Evolutionary conservation across 2,113 vertebrate genomes (phyloP).

Genomic region (Malurus cyaneus): DNA sequence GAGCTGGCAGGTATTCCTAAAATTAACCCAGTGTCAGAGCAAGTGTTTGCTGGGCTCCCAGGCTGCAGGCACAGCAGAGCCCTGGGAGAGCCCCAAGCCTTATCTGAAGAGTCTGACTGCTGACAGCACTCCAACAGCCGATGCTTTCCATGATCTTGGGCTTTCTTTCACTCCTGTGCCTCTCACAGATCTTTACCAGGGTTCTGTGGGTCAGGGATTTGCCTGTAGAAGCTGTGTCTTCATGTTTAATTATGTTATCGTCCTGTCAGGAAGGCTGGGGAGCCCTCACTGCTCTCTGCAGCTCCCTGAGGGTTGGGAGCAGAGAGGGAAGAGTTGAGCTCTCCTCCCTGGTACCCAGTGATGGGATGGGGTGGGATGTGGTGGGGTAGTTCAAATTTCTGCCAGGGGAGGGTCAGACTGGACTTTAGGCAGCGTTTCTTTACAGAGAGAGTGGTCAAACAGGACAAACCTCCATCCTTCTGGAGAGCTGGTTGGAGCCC

Average conservation of each 20-base stretch:
- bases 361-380: accelerated
- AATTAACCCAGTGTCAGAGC: not conserved
- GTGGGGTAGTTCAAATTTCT: not conserved
- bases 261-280: no score
- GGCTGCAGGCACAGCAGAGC: not conserved
- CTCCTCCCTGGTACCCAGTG: not conserved
- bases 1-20: not conserved
- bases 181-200: not conserved
- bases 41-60: not conserved
- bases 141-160: not conserved
- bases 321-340: not conserved
- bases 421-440: not conserved
- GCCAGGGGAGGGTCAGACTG: not conserved
- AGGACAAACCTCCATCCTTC: not conserved
- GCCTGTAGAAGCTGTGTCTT: not conserved
- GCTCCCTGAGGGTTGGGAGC: not conserved
- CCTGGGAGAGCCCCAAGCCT: not conserved
- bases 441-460: not conserved
- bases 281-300: not conserved
- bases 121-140: not conserved
- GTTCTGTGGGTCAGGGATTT: not conserved
- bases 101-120: not conserved
- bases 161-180: not conserved
- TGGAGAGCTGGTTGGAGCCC: not conserved
- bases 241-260: not conserved